Evolutionary conservation across 1,140 invertebrate genomes (phyloP), one percentile per base, ranked within the genome.

Genomic region (Pogonomyrmex barbatus): DNA sequence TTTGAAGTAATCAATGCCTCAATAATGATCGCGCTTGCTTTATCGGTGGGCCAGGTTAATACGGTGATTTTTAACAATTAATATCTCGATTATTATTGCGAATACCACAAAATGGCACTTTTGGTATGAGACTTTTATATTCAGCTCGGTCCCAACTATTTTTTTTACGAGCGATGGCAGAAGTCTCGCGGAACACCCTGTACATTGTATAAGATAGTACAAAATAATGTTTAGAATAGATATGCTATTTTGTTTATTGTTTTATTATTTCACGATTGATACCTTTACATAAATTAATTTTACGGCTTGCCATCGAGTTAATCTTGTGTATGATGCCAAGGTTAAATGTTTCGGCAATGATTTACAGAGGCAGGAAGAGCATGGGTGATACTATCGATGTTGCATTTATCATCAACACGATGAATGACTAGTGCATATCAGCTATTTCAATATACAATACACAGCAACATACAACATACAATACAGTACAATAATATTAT

Each of bases 271-370:
- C n/a, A 47, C 60, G 17, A 60, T 24, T 50, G 12, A 17, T 24
- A 73, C 77, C 39, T n/a, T 78, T 78, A 30, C 58, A 83, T 83
- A 56, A 81, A 70, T 82, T 83, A 58, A 62, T 60, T 47, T 12
- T 39, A 14, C 24, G 52, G 54, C n/a, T 56, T 62, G 45, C 45
- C 33, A 60, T 60, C 67, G 45, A 73, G 30, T 60, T 73, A 67
- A 58, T 77, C 52, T 85, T 65, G 36, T 63, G 33, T 63, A 58
- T n/a, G 60, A 70, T 68, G 52, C 86, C 65, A 89, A 84, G 70
- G 91, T 91, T 92, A 90, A 92, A 92, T 92, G 91, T 92, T 82
- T 91, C 91, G 91, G 91, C 91, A 92, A 92, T 92, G 91, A 92
- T 92, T 92, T 91, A 92, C 77, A 82, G 87, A 58, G 70, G 78